A percentile compares a stretch with the other conserved stretches of the same genome.
phyloP scores from a whole-genome alignment of 64 coral and sea anemone species.

The Astreopora myriophthalma region DNA sequence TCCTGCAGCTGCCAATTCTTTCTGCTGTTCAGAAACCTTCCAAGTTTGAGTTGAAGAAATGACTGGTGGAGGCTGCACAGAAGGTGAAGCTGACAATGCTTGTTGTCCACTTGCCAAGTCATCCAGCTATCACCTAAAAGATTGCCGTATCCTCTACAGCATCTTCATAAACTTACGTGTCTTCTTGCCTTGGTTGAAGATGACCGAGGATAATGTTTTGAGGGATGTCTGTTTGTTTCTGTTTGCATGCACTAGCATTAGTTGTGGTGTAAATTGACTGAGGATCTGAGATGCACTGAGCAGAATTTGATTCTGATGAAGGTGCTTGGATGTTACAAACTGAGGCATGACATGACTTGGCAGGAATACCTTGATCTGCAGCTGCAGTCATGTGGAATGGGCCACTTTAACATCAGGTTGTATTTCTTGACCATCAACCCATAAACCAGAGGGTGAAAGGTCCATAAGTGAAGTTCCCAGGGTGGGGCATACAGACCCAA shows the following conservation, averaged over 20 bases:
- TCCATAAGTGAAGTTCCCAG: conserved; percentile 19
- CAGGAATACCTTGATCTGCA: neutral
- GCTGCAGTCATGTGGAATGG: neutral
- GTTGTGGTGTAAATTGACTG: neutral
- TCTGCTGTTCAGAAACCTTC: neutral
- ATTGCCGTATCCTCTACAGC: neutral
- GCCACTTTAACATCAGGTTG: no score
- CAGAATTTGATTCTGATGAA: neutral
- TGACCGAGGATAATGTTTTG: neutral
- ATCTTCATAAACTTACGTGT: neutral
- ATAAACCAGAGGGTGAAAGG: neutral
- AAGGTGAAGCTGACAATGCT: neutral
- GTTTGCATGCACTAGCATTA: neutral
- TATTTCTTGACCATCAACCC: no score
- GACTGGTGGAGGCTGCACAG: neutral
- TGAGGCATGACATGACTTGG: conserved; percentile 21
- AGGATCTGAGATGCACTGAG: neutral
- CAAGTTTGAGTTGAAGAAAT: neutral
- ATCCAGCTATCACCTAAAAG: neutral
- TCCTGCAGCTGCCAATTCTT: conserved; percentile 19
- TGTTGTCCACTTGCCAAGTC: neutral
- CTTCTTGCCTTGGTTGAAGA: neutral
- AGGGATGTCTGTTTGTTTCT: neutral
- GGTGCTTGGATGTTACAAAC: neutral
- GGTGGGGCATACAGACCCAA: conserved; percentile 29